phyloP scores from a whole-genome alignment of 2,888 invertebrate species.

The Phorcus lineatus region DNA sequence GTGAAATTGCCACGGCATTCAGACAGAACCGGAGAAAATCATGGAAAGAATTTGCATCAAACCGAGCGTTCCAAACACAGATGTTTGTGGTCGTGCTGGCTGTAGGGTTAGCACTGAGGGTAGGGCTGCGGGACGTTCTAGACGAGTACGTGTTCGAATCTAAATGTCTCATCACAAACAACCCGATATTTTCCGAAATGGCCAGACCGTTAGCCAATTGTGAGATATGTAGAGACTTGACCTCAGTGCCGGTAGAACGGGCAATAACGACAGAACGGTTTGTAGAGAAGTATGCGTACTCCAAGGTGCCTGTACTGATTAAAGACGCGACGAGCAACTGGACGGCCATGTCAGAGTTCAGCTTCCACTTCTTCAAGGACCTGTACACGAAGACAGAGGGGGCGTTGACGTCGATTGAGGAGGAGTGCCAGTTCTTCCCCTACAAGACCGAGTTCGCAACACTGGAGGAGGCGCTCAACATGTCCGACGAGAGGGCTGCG shows the following conservation, averaged over 20 bases:
- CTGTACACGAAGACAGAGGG: slow-evolving; percentile 79
- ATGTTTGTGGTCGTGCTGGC: slow-evolving; percentile 29
- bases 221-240: slow-evolving; percentile 83
- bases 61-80: slow-evolving; percentile 24
- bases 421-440: slow-evolving; percentile 93
- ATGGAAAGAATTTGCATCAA: neutral
- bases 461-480: slow-evolving; percentile 87
- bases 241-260: slow-evolving; percentile 81
- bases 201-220: slow-evolving; percentile 89
- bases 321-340: slow-evolving; percentile 88
- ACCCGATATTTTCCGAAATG: slow-evolving; percentile 63
- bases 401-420: slow-evolving; percentile 62
- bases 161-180: slow-evolving; percentile 49
- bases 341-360: slow-evolving; percentile 86
- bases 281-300: slow-evolving; percentile 85
- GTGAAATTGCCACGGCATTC: slow-evolving; percentile 22
- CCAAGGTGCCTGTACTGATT: slow-evolving; percentile 88
- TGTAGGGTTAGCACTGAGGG: slow-evolving; percentile 22
- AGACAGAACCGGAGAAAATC: neutral
- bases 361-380: slow-evolving; percentile 87
- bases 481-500: slow-evolving; percentile 84
- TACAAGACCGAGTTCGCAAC: slow-evolving; percentile 90
- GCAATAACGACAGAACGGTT: slow-evolving; percentile 84
- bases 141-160: slow-evolving; percentile 30
- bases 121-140: slow-evolving; percentile 31